Evolutionary conservation across 2,113 vertebrate species (phyloP), one percentile per base, ranked within the genome.

Genomic region (Origma solitaria): DNA sequence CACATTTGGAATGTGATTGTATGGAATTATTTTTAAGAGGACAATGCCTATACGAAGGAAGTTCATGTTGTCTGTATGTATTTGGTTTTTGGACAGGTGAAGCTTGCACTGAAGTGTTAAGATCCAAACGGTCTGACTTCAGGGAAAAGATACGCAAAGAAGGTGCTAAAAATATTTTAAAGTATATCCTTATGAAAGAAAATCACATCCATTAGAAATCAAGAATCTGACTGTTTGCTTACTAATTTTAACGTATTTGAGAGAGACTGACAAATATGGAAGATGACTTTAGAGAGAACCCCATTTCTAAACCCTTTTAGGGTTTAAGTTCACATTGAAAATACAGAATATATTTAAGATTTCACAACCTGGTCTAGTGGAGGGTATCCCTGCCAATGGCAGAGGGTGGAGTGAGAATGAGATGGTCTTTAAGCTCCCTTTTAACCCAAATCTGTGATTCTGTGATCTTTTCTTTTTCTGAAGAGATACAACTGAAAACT

Each of bases 101-200:
- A 77, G 50, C 96, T 81, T 98, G 98, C 96, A 78, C 90, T 79
- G 96, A 97, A 83, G 53, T 97, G 92, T n/a, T 98, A 47, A 96
- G 98, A 95, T 77, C 97, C 20, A 97, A 83, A 81, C 95, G 98
- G 5, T 92, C 94, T 33, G 54, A 61, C n/a, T 71, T 98, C 10
- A 6, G 3, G 57, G 37, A 90, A 11, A 35, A 27, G 92, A 97
- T 98, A 82, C 1, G 8, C 1, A 44, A 95, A 37, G 25, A 96
- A 98, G 98, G 98, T 98, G 75, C 16, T 57, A 30, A 56, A 76
- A 5, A 64, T 60, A 45, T 61, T n/a, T 58, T 12, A 33, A 37
- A 40, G 30, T 61, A 12, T 58, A 24, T 64, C 15, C 42, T 57
- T 72, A 19, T 69, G 24, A 30, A 56, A 88, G 42, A 73, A 40